A percentile compares a stretch with the other conserved stretches of the same genome.
These are phyloP conservation scores for Heliconius hewitsoni DNA, from an alignment of 1,140 invertebrate species.

Conservation along the genomic window DNA sequence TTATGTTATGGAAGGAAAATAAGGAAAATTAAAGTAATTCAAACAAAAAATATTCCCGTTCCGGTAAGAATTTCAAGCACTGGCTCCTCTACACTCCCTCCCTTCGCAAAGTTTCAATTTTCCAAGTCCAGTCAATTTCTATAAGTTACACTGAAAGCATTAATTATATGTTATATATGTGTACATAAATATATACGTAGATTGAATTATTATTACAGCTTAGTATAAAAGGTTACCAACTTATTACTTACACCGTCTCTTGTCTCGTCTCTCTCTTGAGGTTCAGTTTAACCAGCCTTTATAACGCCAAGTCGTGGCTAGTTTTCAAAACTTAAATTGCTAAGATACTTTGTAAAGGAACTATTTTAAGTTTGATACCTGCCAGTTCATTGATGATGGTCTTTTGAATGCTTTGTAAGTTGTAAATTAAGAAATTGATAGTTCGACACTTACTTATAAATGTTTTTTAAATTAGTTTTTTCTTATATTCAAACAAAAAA, in stretches of 20 bases:
- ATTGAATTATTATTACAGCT: not conserved
- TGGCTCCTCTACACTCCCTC: no score
- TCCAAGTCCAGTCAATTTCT: no score
- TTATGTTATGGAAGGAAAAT: no score
- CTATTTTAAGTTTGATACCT: slow-evolving; percentile 40
- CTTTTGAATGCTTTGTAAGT: slow-evolving; percentile 10
- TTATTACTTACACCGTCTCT: not conserved
- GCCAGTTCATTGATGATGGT: slow-evolving; percentile 28
- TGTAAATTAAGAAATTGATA: not conserved
- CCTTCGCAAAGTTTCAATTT: no score
- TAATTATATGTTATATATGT: no score
- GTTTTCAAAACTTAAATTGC: slow-evolving; percentile 70
- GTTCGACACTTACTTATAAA: not conserved
- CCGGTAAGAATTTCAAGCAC: no score
- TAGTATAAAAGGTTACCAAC: not conserved
- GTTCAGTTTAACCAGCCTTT: slow-evolving; percentile 59
- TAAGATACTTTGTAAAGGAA: slow-evolving; percentile 48
- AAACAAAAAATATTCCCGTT: no score
- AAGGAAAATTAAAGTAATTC: no score
- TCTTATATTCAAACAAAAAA: no score
- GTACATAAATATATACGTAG: no score
- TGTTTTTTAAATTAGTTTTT: not conserved
- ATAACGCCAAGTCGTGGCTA: slow-evolving; percentile 52
- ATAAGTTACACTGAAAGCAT: no score
- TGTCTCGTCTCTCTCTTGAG: no score